Percentiles rank a stretch among this genome's conserved stretches.
These are phyloP conservation scores for Latrodectus hesperus DNA, from an alignment of 2,888 invertebrate species.

Conservation along the genomic window DNA sequence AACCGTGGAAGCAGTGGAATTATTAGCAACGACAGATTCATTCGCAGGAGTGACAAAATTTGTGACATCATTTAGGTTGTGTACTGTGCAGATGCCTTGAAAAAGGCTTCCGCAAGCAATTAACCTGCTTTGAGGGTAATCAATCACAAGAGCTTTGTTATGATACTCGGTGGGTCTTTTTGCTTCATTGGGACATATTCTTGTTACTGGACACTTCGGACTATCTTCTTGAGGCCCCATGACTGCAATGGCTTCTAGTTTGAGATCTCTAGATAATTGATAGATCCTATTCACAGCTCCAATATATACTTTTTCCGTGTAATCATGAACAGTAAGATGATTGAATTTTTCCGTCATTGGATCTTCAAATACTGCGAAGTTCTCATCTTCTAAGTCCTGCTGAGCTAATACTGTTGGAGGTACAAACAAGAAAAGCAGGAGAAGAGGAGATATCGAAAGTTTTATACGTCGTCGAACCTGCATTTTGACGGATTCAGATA, in stretches of 20 bases:
- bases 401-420: constrained; percentile 48
- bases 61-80: constrained; percentile 91
- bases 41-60: constrained; percentile 83
- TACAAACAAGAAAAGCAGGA: constrained; percentile 50
- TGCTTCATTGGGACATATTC: constrained; percentile 85
- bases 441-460: constrained; percentile 42
- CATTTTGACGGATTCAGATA: constrained; percentile 26
- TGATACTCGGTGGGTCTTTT: constrained; percentile 90
- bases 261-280: constrained; percentile 91
- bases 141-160: constrained; percentile 95
- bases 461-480: constrained; percentile 53
- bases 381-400: constrained; percentile 62
- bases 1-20: constrained; percentile 95
- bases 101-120: constrained; percentile 85
- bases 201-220: constrained; percentile 83
- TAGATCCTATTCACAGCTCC: constrained; percentile 94
- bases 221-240: constrained; percentile 91
- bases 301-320: constrained; percentile 90
- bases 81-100: constrained; percentile 92
- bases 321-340: constrained; percentile 92
- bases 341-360: constrained; percentile 79
- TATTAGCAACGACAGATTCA: constrained; percentile 96
- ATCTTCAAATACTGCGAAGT: constrained; percentile 65
- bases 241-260: constrained; percentile 82
- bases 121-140: constrained; percentile 89